Conservation (phyloP, 1,140 invertebrate genomes). For the Rhyacophila brunnea region DNA sequence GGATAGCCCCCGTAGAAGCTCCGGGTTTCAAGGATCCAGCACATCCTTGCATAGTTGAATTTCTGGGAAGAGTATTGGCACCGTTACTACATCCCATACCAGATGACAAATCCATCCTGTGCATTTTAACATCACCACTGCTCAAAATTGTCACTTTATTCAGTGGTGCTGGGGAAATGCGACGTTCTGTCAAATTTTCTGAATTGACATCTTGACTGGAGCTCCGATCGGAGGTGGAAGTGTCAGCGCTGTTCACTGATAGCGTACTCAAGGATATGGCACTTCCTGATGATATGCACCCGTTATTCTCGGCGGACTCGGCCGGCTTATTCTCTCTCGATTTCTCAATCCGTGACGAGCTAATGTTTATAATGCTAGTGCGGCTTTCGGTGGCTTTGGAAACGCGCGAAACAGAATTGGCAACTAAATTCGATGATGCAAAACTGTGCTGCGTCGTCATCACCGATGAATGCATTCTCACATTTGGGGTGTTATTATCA, state of each 20-base stretch:
- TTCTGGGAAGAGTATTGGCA: slow-evolving; percentile 25
- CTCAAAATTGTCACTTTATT: slow-evolving; percentile 7
- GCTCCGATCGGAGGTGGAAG: slow-evolving; percentile 47
- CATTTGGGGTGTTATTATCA: background rate
- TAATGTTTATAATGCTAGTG: slow-evolving; percentile 50
- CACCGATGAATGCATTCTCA: slow-evolving; percentile 12
- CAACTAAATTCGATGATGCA: slow-evolving; percentile 18
- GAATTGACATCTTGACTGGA: slow-evolving; percentile 53
- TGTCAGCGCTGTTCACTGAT: slow-evolving; percentile 49
- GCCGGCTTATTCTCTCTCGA: background rate
- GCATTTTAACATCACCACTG: slow-evolving; percentile 30
- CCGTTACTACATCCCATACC: slow-evolving; percentile 28
- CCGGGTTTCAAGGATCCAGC: slow-evolving; percentile 49
- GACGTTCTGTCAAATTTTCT: slow-evolving; percentile 49
- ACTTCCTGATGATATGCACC: slow-evolving; percentile 33
- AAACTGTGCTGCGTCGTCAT: slow-evolving; percentile 14
- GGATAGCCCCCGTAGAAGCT: slow-evolving; percentile 77
- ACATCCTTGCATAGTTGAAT: slow-evolving; percentile 25
- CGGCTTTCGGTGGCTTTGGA: slow-evolving; percentile 41
- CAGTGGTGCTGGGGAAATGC: slow-evolving; percentile 43
- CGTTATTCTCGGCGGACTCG: slow-evolving; percentile 8
- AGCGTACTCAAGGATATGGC: slow-evolving; percentile 49
- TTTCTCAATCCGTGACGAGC: slow-evolving; percentile 47
- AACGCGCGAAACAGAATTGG: slow-evolving; percentile 14
- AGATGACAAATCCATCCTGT: slow-evolving; percentile 37